Base-by-base conservation (phyloP, 2,888 invertebrate genomes). In the Microplitis deprimator region DNA sequence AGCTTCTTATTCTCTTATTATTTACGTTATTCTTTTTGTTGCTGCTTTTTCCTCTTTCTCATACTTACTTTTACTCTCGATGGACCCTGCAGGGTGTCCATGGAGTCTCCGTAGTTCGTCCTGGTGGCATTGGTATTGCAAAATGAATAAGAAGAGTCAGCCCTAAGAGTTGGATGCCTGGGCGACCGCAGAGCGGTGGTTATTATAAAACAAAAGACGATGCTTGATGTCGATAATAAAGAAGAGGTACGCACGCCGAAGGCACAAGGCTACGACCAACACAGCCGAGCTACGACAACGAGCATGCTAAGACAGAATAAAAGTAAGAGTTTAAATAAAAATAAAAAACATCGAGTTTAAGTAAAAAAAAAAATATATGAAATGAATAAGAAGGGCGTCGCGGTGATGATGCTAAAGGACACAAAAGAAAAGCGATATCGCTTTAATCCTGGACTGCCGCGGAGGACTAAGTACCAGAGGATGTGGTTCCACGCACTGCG, bases 401-500 rank as follows among this genome's bases (percentile, higher is more conserved):
- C 75, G 82, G 79, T 79, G 80, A 83, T 29, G 29, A 29, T 29
- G 29, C 29, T 20, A 29, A 29, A 3, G 29, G 29, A 29, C 29
- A 29, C 82, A 83, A 83, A 83, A 82, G 85, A 83, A 85, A 84
- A 84, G 82, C 82, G 85, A 86, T 85, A 84, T 85, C 65, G 73
- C 81, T 79, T 80, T 80, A 86, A 82, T 82, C 81, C 79, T 81
- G 81, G 81, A 29, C 29, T 29, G 29, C 29, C 29, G 29, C 29
- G 29, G 29, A 29, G 29, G 29, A 29, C 29, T 29, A 29, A 29
- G 82, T 85, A 87, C 85, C 86, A 4, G 87, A 88, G 88, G 88
- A 89, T 88, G 89, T 88, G 88, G 89, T 88, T 88, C 88, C 88
- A 89, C 89, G 89, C 88, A 89, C 86, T 82, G 85, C 88, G 89